Evolutionary conservation across 1,140 invertebrate genomes (phyloP).

Genomic region (Vanessa tameamea): DNA sequence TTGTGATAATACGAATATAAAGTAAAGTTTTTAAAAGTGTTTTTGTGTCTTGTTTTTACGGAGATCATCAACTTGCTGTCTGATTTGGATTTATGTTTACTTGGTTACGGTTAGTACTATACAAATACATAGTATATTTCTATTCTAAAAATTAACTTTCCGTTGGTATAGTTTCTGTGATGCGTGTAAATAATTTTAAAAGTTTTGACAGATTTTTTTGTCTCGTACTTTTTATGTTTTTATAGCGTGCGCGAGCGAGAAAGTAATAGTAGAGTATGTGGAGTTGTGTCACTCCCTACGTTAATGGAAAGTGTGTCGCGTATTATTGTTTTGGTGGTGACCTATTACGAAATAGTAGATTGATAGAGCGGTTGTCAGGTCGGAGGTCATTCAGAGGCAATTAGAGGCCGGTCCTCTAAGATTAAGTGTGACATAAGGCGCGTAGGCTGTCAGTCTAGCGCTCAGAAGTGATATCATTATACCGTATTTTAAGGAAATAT

Average conservation of each 20-base stretch:
- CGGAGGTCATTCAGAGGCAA: conserved; percentile 47
- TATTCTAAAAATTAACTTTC: conserved; percentile 12
- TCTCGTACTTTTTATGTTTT: conserved; percentile 47
- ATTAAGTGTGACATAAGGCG: conserved; percentile 58
- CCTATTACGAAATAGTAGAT: conserved; percentile 69
- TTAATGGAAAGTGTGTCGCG: conserved; percentile 68
- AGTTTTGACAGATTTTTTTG: conserved; percentile 68
- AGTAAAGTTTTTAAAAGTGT: conserved; percentile 67
- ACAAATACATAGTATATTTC: neutral
- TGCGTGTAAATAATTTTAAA: conserved; percentile 68
- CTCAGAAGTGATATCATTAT: conserved; percentile 62
- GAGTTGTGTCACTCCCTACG: conserved; percentile 61
- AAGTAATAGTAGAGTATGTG: conserved; percentile 41
- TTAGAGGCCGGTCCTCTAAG: conserved; percentile 44
- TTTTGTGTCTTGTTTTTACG: conserved; percentile 73
- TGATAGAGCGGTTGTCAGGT: conserved; percentile 44
- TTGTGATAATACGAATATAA: conserved; percentile 53
- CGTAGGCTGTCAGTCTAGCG: conserved; percentile 54
- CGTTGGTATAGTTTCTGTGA: conserved; percentile 34
- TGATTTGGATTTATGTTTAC: conserved; percentile 76
- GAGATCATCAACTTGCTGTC: conserved; percentile 59
- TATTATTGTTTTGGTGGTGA: conserved; percentile 74
- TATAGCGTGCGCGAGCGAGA: conserved; percentile 53
- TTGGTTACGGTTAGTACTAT: conserved; percentile 63
- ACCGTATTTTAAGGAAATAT: conserved; percentile 54